These are phyloP conservation scores for Petaurus breviceps DNA, from an alignment of 2,113 vertebrate species.

Conservation along the genomic window DNA sequence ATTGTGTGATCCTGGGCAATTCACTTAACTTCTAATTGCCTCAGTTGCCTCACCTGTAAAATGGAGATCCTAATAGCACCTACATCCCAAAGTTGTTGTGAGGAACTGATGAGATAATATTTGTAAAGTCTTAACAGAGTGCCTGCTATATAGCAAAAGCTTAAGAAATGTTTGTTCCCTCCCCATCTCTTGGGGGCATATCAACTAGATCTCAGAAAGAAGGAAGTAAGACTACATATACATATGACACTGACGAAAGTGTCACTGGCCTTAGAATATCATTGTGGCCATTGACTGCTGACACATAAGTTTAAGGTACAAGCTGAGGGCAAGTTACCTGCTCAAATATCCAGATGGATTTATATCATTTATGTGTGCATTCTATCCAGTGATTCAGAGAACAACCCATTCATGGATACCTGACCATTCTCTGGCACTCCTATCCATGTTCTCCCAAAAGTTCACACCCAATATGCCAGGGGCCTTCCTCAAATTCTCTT, in stretches of 20 bases:
- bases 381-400: not conserved
- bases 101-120: not conserved
- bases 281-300: not conserved
- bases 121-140: not conserved
- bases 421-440: not conserved
- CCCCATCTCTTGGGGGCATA: not conserved
- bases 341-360: not conserved
- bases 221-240: not conserved
- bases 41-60: not conserved
- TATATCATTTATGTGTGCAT: not conserved
- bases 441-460: not conserved
- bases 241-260: not conserved
- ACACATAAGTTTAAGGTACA: not conserved
- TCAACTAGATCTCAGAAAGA: not conserved
- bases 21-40: no score
- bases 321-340: not conserved
- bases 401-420: not conserved
- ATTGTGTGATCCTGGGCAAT: no score
- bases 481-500: not conserved
- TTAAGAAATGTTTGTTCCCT: not conserved
- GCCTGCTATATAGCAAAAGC: not conserved
- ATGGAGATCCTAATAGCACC: not conserved
- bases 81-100: not conserved
- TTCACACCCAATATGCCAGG: not conserved
- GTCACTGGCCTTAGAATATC: not conserved